A percentile compares a stretch with the other conserved stretches of the same genome.
Evolutionary conservation across 2,888 invertebrate genomes (phyloP).

Genomic region (Synergus japonicus): DNA sequence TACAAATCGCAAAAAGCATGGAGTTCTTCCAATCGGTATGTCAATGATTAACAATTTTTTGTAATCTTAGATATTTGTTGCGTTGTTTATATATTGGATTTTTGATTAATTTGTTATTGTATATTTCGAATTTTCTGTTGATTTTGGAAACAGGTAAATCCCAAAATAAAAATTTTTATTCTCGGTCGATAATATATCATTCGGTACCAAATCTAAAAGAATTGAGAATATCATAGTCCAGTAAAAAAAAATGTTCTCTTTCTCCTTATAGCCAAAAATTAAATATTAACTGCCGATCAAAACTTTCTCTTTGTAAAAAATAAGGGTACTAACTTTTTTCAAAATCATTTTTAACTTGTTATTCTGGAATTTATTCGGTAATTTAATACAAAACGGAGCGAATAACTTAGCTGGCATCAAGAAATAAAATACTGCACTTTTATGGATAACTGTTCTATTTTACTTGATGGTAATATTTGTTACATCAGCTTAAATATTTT

Average conservation of each 20-base stretch:
- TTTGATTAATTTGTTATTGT: too few relatives aligned
- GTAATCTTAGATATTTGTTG: not conserved
- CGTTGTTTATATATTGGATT: too few relatives aligned
- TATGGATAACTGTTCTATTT: constrained; percentile 41
- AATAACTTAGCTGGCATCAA: not conserved
- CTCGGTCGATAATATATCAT: too few relatives aligned
- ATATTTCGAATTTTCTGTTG: too few relatives aligned
- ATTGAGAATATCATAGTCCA: too few relatives aligned
- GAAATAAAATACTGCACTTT: constrained; percentile 1
- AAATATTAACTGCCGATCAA: not conserved
- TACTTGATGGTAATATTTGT: constrained; percentile 34
- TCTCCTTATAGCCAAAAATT: too few relatives aligned
- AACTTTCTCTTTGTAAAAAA: not conserved
- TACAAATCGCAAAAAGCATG: not conserved
- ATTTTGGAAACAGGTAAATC: too few relatives aligned
- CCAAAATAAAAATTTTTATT: too few relatives aligned
- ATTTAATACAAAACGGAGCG: not conserved
- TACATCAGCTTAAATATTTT: constrained; percentile 40
- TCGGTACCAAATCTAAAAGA: too few relatives aligned
- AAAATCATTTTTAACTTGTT: not conserved
- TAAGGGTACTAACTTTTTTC: not conserved
- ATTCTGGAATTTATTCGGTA: not conserved
- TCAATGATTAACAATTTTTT: not conserved
- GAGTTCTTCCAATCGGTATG: not conserved
- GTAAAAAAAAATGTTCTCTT: too few relatives aligned